Conservation (phyloP, 2,888 invertebrate species). For the Schrankia costaestrigalis region DNA sequence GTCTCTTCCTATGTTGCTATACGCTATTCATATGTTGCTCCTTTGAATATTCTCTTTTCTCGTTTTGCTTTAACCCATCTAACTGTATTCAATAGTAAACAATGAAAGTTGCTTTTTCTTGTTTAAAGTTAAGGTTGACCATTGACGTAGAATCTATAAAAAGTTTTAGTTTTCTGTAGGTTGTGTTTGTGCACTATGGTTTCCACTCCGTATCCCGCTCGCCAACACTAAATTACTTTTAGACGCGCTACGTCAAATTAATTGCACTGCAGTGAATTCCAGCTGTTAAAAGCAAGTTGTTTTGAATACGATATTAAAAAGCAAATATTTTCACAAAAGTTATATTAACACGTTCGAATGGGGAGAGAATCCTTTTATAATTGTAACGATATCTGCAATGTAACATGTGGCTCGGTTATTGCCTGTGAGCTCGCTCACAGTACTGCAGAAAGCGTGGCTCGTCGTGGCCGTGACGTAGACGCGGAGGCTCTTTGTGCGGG, state of each 20-base stretch:
- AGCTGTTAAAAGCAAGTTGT: conserved; percentile 16
- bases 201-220: conserved; percentile 19
- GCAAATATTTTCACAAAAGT: neutral
- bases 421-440: conserved; percentile 14
- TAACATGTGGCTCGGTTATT: conserved; percentile 19
- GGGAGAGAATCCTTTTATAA: conserved; percentile 15
- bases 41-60: too few relatives aligned
- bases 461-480: conserved; percentile 39
- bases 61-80: too few relatives aligned
- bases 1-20: too few relatives aligned
- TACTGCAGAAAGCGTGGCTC: conserved; percentile 39
- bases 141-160: conserved; percentile 4
- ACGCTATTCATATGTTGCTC: too few relatives aligned
- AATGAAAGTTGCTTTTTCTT: neutral
- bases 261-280: conserved; percentile 38
- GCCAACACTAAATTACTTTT: conserved; percentile 24
- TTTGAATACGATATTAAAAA: conserved; percentile 18
- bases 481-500: conserved; percentile 57
- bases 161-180: conserved; percentile 19
- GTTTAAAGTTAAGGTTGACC: neutral
- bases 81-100: too few relatives aligned
- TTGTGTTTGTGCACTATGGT: conserved; percentile 13
- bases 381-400: conserved; percentile 37
- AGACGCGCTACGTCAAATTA: conserved; percentile 30
- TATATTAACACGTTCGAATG: too few relatives aligned